Evolutionary conservation across 2,888 invertebrate genomes (phyloP), one percentile per base, ranked within the genome.

Genomic region (Stenolophus ochropezus): DNA sequence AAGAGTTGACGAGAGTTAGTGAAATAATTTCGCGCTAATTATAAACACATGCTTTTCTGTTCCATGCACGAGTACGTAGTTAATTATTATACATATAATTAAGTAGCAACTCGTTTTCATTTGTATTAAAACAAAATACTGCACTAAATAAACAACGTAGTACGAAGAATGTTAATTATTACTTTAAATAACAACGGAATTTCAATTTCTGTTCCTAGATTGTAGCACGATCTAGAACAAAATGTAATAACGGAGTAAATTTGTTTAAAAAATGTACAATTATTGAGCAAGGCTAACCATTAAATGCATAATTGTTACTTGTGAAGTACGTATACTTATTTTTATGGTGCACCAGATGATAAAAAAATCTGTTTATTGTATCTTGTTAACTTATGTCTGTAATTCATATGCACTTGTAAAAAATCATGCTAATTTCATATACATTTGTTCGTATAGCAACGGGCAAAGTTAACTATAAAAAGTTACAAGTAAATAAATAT

Each of bases 131-230:
- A 58, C n/a, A 61, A 61, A 61, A 61, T 61, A 20, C 8, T 11
- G 4, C n/a, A n/a, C 25, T 61, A 61, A 61, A 61, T 61, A 23
- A 61, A 61, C 61, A 61, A 14, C 25, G 14, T 14, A 61, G 25
- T n/a, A 61, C 25, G 25, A 61, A 61, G 23, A 61, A 61, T 61
- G 61, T 61, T 61, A 61, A 61, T 61, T 11, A 61, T 61, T 25
- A 27, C 25, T 25, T 21, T n/a, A 4, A 20, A 56, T 21, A 56
- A n/a, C 4, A 3, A 14, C n/a, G 61, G 23, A 61, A 61, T 56
- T 56, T 20, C 61, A 61, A 61, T 61, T 61, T 61, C 61, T 61
- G 25, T 20, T 61, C 23, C 23, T 61, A 23, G 2, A 61, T 14
- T 14, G 5, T 20, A 23, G 11, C 56, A 56, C 33, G 5, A 65